These are phyloP conservation scores for Unio pictorum DNA, from an alignment of 2,888 invertebrate genomes.

Conservation along the genomic window DNA sequence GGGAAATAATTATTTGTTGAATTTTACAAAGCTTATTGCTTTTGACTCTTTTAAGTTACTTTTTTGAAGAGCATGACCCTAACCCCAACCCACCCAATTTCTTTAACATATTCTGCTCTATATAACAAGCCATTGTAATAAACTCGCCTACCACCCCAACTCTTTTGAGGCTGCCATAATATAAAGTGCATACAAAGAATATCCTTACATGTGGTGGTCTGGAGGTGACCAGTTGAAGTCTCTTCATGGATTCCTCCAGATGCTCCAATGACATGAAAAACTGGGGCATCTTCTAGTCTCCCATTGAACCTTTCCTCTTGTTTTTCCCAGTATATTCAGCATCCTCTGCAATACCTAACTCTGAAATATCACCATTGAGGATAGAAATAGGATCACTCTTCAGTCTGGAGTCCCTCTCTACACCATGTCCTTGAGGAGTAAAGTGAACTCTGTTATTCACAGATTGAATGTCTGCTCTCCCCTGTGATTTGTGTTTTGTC, in stretches of 20 bases:
- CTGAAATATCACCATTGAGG: constrained; percentile 3
- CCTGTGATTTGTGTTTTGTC: not conserved
- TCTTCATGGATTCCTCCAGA: constrained; percentile 60
- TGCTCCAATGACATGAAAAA: constrained; percentile 61
- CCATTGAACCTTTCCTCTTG: constrained; percentile 7
- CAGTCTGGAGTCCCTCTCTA: not conserved
- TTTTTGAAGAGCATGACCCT: too few relatives aligned
- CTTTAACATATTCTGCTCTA: too few relatives aligned
- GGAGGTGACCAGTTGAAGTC: constrained; percentile 48
- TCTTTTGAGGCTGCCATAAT: too few relatives aligned
- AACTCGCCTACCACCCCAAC: too few relatives aligned
- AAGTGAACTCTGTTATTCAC: too few relatives aligned
- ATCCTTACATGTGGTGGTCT: too few relatives aligned
- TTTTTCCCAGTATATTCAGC: constrained; percentile 3
- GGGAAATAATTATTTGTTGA: too few relatives aligned
- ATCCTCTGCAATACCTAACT: constrained; percentile 1
- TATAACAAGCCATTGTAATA: too few relatives aligned
- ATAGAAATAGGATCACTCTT: not conserved
- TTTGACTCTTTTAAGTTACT: too few relatives aligned
- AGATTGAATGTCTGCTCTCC: not conserved
- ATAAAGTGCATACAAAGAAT: too few relatives aligned
- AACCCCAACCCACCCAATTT: too few relatives aligned
- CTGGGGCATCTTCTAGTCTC: constrained; percentile 44
- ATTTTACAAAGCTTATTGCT: too few relatives aligned
- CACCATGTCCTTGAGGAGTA: not conserved